Evolutionary conservation across 1,140 invertebrate genomes (phyloP), one percentile per base, ranked within the genome.

Genomic region (Dendrolimus punctatus): DNA sequence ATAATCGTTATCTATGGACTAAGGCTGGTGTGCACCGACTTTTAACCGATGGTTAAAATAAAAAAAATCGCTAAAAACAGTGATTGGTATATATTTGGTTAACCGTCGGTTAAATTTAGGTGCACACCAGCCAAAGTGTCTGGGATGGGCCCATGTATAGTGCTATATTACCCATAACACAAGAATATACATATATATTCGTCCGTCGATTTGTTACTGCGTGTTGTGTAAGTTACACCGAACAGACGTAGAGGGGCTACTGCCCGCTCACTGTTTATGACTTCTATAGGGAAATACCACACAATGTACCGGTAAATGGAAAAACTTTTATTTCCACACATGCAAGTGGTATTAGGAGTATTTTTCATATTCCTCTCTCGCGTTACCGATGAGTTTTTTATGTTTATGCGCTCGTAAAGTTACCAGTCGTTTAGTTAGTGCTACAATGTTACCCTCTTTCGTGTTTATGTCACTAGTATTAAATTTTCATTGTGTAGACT

Each of bases 251-350:
- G 23, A 58, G 55, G 23, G n/a, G 40, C 45, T 52, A 56, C 60
- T 51, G 64, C 56, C 62, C 64, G 68, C 61, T 76, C 72, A 76
- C 67, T 80, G 77, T 83, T 85, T 85, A 83, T 77, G 78, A 80
- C 77, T 84, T 84, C 82, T 84, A 81, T 84, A 76, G 82, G 82
- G 82, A 85, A 85, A 85, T 85, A 82, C 66, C 68, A 59, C 56
- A 65, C 73, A 68, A 69, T 78, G 66, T 74, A 63, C 65, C 61
- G 60, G 63, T 80, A 80, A 80, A 82, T 82, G 77, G 77, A 80
- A 81, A 84, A 86, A 84, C 72, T 86, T 84, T 81, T 76, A 82
- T 80, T 77, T 65, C 51, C 71, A 76, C 71, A 76, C 77, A 82
- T 56, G 50, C 71, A 68, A 58, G 56, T 61, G 60, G 71, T 73